A percentile compares a stretch with the other conserved stretches of the same genome.
These are phyloP conservation scores for Lasius fuliginosus DNA, from an alignment of 2,888 invertebrate species.

Conservation along the genomic window DNA sequence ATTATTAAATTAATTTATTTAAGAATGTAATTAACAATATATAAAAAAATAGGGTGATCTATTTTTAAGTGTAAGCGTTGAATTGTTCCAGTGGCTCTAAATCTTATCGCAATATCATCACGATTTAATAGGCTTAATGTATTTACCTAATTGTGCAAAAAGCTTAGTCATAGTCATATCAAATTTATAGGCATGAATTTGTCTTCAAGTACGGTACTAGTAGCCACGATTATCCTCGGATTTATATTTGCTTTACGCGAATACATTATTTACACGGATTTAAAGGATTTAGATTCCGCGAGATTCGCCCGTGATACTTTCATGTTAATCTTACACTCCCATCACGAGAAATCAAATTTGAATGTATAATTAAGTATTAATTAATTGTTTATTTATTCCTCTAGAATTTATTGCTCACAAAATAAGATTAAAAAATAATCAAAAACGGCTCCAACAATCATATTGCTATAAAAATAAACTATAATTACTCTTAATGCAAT, in stretches of 20 bases:
- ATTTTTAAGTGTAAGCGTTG: background rate
- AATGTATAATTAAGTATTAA: background rate
- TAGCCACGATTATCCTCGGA: background rate
- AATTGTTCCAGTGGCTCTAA: background rate
- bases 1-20: background rate
- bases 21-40: background rate
- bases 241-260: slow-evolving; percentile 4
- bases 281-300: background rate
- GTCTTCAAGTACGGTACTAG: background rate
- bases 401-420: background rate
- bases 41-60: background rate
- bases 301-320: background rate
- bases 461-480: background rate
- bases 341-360: background rate
- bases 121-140: slow-evolving; percentile 9
- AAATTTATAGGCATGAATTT: background rate
- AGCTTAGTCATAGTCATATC: background rate
- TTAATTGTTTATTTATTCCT: background rate
- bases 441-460: background rate
- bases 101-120: background rate
- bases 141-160: slow-evolving; percentile 1
- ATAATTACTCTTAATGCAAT: background rate
- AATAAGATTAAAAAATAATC: too few species aligned
- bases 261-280: slow-evolving; percentile 6
- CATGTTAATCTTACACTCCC: background rate